Base-by-base conservation (phyloP, 2,113 vertebrate species). In the Acrocephalus kingi region DNA sequence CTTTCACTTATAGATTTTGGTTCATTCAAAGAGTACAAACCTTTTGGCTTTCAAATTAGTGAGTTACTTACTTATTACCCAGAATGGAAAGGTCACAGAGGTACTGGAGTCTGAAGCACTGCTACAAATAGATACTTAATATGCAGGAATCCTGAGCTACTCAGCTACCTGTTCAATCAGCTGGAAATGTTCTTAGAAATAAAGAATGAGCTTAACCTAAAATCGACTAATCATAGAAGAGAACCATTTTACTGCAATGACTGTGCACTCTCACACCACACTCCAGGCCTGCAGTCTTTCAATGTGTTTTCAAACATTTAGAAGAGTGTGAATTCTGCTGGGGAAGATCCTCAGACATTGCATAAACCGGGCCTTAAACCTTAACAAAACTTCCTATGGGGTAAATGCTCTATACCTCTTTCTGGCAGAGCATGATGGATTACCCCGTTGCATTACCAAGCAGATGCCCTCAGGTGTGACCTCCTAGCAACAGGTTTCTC, bases 261-360 rank as follows among this genome's bases (percentile, higher is more conserved):
- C 31, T 31, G 6, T 15, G 4, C 8, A 4, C 17, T 59, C 24
- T 41, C 8, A 41, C 0, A 0, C 7, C 23, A 49, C 5, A 3
- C 11, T 63, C 49, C 37, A 71, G n/a, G 16, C 27, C 61, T 68
- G n/a, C 10, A 64, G 39, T n/a, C 61, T 72, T 89, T 49, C 41
- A 56, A 24, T 7, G 21, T 8, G 23, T n/a, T 72, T 91, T 75
- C 59, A 85, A 6, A 86, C 0, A 7, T 23, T 83, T 72, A 80
- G 20, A 69, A 88, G 55, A 77, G 18, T 21, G 19, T 39, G 33
- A 83, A 81, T 45, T 33, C 11, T 63, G 9, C 15, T 31, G 25
- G 7, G 19, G 12, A 66, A 31, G 18, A 66, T 61, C 69, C 58
- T 46, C 8, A 10, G 11, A 2, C 31, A 17, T 73, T 87, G 23